These are phyloP conservation scores for Montipora cactus DNA, from an alignment of 64 coral and sea anemone species.

Conservation along the genomic window DNA sequence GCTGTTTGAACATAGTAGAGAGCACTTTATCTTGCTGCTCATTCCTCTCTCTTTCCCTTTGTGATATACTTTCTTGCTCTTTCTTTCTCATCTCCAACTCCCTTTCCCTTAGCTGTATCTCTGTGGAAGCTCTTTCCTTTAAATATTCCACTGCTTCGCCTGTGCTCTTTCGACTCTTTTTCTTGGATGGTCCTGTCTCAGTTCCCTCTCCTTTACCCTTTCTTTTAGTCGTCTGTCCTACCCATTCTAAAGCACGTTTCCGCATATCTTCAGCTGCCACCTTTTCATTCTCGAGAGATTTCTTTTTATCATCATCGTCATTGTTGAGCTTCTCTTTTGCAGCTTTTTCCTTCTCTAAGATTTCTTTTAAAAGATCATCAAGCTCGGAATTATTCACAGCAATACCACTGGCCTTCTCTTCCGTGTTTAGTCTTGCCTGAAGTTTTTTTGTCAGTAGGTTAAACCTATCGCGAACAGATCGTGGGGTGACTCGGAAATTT, in stretches of 20 bases:
- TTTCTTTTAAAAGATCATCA: conserved; percentile 37
- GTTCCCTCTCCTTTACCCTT: background rate
- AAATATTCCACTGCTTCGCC: background rate
- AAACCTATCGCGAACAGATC: conserved; percentile 65
- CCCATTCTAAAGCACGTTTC: background rate
- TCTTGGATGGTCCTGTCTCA: background rate
- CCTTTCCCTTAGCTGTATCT: background rate
- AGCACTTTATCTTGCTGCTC: background rate
- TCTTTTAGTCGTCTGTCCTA: background rate
- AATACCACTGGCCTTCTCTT: conserved; percentile 43
- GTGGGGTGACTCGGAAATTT: conserved; percentile 57
- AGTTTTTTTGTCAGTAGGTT: conserved; percentile 13
- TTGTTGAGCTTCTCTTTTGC: conserved; percentile 6
- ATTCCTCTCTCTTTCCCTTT: background rate
- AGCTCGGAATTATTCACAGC: conserved; percentile 30
- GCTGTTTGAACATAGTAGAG: background rate
- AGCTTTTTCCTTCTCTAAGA: conserved; percentile 28
- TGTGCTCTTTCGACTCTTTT: background rate
- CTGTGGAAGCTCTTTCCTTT: background rate
- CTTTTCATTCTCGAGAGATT: background rate
- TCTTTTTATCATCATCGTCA: conserved; percentile 27
- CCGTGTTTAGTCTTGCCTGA: conserved; percentile 2
- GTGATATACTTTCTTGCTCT: background rate
- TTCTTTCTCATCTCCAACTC: background rate
- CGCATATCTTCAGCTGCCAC: conserved; percentile 10